Evolutionary conservation across 2,797 vertebrate species (phyloP).

Genomic region (Tarsius wallacei): DNA sequence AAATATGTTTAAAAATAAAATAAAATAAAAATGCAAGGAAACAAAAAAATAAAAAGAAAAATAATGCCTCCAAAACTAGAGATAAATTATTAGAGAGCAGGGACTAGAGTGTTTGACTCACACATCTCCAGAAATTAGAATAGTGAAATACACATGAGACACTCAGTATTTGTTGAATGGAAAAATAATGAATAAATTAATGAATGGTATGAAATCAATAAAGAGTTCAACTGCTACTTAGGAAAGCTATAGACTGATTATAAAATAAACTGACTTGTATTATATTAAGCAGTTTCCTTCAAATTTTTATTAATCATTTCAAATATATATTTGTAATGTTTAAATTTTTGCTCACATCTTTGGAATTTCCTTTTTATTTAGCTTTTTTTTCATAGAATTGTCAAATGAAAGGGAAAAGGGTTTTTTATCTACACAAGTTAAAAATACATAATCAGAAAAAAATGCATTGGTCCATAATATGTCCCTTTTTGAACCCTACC

Average conservation of each 20-base stretch:
- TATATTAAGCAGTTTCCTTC: constrained; percentile 30
- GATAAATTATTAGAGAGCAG: neutral
- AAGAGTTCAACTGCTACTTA: neutral
- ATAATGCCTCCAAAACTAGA: neutral
- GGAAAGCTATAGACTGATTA: neutral
- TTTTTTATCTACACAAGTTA: neutral
- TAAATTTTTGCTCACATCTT: constrained; percentile 21
- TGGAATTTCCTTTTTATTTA: constrained; percentile 21
- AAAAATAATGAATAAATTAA: neutral
- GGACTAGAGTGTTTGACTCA: neutral
- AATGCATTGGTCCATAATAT: neutral
- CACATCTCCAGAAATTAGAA: neutral
- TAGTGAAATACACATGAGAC: neutral
- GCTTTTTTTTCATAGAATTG: constrained; percentile 38
- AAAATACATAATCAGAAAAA: constrained; percentile 30
- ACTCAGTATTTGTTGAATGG: neutral
- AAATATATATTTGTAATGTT: neutral
- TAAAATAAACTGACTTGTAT: neutral
- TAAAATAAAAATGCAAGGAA: no score
- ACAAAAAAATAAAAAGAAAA: no score
- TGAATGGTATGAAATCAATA: neutral
- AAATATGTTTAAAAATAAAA: no score
- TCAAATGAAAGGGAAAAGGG: neutral
- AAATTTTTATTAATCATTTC: constrained; percentile 1
- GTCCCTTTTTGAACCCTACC: neutral